Conservation (phyloP, 2,888 invertebrate species). For the Cheilosia pagana region DNA sequence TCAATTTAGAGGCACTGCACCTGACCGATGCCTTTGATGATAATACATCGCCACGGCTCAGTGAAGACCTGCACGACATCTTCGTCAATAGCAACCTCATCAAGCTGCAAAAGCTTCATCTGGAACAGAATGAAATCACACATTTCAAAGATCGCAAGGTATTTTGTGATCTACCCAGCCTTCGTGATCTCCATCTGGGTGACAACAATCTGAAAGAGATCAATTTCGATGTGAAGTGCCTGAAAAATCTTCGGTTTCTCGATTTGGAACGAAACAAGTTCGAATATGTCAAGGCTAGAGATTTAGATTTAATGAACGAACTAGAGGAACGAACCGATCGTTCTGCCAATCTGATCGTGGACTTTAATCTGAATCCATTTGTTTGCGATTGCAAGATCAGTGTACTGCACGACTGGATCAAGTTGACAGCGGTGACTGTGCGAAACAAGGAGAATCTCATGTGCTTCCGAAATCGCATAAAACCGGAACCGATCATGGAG, state of each 20-base stretch:
- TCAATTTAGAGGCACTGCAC: slow-evolving; percentile 88
- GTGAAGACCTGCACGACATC: slow-evolving; percentile 88
- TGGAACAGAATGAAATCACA: slow-evolving; percentile 90
- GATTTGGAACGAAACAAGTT: slow-evolving; percentile 89
- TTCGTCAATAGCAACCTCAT: slow-evolving; percentile 88
- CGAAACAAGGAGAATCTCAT: slow-evolving; percentile 85
- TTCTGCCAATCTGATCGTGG: slow-evolving; percentile 85
- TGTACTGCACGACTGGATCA: slow-evolving; percentile 87
- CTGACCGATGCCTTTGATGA: slow-evolving; percentile 90
- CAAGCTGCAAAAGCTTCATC: slow-evolving; percentile 88
- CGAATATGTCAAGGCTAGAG: slow-evolving; percentile 85
- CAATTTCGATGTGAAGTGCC: slow-evolving; percentile 88
- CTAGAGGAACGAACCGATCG: slow-evolving; percentile 84
- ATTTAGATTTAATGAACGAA: slow-evolving; percentile 85
- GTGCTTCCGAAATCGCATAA: slow-evolving; percentile 83
- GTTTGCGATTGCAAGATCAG: slow-evolving; percentile 87
- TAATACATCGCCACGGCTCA: slow-evolving; percentile 86
- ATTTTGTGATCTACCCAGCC: slow-evolving; percentile 88
- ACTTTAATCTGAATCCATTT: slow-evolving; percentile 88
- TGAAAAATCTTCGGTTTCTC: slow-evolving; percentile 87
- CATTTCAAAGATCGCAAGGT: slow-evolving; percentile 87
- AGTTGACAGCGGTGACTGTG: slow-evolving; percentile 86
- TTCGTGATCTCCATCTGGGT: slow-evolving; percentile 89
- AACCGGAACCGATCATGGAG: slow-evolving; percentile 79
- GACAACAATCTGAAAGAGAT: slow-evolving; percentile 86